Conservation (phyloP, 2,797 vertebrate species). For the Smutsia temminckii region DNA sequence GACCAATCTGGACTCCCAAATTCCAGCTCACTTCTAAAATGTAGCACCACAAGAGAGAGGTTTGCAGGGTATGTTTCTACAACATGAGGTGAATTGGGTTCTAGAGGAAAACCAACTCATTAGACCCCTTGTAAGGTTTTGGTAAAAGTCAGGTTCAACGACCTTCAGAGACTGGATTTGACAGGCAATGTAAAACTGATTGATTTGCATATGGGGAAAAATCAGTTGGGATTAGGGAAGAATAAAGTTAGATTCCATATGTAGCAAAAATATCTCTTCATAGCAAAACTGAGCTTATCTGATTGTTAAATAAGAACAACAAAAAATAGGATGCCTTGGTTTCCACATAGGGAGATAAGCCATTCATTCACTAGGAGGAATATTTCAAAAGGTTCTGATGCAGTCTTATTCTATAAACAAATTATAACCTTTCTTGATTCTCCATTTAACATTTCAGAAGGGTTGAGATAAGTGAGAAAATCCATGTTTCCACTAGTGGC, state of each 20-base stretch:
- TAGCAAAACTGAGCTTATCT: neutral
- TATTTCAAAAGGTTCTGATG: neutral
- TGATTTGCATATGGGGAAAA: neutral
- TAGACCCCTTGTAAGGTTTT: neutral
- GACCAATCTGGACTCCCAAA: neutral
- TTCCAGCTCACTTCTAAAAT: neutral
- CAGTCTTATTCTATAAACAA: neutral
- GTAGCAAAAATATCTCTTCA: neutral
- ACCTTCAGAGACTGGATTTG: neutral
- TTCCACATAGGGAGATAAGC: neutral
- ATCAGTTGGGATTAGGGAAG: neutral
- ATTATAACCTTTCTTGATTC: neutral
- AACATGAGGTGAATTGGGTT: neutral
- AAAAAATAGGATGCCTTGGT: neutral
- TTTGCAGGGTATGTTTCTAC: neutral
- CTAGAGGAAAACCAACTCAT: neutral
- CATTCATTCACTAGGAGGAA: neutral
- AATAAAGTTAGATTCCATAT: neutral
- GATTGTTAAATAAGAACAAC: neutral
- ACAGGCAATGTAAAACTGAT: neutral
- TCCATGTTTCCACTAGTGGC: neutral
- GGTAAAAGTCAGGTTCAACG: neutral
- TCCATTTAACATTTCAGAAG: constrained; percentile 24
- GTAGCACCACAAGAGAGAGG: neutral
- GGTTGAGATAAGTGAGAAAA: neutral